Evolutionary conservation across 1,140 invertebrate genomes (phyloP).

Genomic region (Drosophila pachea): DNA sequence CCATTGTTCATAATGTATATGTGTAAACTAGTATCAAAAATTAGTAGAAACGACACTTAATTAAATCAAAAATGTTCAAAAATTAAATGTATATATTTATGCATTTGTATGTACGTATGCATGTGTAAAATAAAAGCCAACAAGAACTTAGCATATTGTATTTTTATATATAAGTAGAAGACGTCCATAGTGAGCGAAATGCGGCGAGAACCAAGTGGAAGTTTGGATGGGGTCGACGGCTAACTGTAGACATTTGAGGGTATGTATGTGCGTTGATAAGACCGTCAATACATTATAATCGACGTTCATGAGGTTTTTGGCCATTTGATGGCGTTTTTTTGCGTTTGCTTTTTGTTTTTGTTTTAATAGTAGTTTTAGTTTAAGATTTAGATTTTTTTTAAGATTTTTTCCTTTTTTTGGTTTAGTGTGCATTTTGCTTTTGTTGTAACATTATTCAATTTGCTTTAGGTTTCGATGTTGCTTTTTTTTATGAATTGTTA

Average conservation of each 20-base stretch:
- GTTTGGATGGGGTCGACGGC: neutral
- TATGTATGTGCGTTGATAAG: constrained; percentile 54
- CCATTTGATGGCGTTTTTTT: constrained; percentile 66
- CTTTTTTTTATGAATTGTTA: constrained; percentile 51
- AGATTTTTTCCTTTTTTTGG: constrained; percentile 8
- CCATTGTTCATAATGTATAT: constrained; percentile 49
- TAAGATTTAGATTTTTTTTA: constrained; percentile 7
- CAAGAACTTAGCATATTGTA: constrained; percentile 54
- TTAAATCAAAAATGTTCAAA: constrained; percentile 69
- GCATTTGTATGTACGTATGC: constrained; percentile 25
- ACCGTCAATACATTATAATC: constrained; percentile 75
- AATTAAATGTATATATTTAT: constrained; percentile 39
- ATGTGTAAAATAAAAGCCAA: constrained; percentile 67
- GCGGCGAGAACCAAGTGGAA: constrained; percentile 26
- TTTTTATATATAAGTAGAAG: constrained; percentile 54
- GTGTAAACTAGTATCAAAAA: constrained; percentile 77
- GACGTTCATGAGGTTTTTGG: constrained; percentile 68
- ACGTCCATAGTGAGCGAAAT: constrained; percentile 57
- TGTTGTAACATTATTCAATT: constrained; percentile 65
- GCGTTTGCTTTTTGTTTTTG: constrained; percentile 15
- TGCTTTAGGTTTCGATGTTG: constrained; percentile 70
- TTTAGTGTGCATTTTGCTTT: constrained; percentile 23
- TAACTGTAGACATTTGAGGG: constrained; percentile 22
- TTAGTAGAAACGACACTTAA: constrained; percentile 76
- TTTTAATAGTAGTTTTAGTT: neutral